Evolutionary conservation across 2,888 invertebrate species (phyloP).

Genomic region (Antitype chi): DNA sequence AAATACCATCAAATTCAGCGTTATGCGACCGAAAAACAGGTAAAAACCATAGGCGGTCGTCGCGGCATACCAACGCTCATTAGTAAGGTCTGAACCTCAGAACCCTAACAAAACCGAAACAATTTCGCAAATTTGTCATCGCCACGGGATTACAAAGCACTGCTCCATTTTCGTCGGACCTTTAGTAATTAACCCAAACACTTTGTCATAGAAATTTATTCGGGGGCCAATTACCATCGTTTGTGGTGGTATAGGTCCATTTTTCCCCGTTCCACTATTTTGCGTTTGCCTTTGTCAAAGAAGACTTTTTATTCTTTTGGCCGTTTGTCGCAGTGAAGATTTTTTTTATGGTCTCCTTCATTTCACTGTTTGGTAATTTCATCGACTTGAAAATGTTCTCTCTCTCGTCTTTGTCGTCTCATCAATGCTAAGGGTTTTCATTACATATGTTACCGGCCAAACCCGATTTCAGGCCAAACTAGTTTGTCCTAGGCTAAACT

Average conservation of each 20-base stretch:
- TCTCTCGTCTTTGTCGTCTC: not conserved
- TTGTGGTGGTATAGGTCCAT: constrained; percentile 54
- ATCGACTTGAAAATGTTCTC: not conserved
- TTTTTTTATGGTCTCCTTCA: not conserved
- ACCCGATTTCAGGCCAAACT: too few species aligned
- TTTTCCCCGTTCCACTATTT: constrained; percentile 50
- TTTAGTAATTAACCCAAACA: constrained; percentile 67
- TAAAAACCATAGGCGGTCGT: constrained; percentile 61
- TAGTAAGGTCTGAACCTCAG: constrained; percentile 63
- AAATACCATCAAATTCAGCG: constrained; percentile 53
- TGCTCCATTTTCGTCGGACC: constrained; percentile 67
- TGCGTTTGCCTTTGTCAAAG: constrained; percentile 16
- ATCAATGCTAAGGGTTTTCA: not conserved
- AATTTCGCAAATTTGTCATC: constrained; percentile 73
- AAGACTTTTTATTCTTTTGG: not conserved
- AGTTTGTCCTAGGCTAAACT: too few species aligned
- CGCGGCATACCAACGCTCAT: constrained; percentile 62
- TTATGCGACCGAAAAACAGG: constrained; percentile 59
- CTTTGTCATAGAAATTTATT: constrained; percentile 67
- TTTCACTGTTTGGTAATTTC: not conserved
- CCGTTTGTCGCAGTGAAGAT: not conserved
- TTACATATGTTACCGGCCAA: too few species aligned
- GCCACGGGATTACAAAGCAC: constrained; percentile 69
- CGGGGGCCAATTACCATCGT: constrained; percentile 59
- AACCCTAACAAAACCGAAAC: constrained; percentile 69